Evolutionary conservation across 2,113 vertebrate species (phyloP), one percentile per base, ranked within the genome.

Genomic region (Ochotona curzoniae): DNA sequence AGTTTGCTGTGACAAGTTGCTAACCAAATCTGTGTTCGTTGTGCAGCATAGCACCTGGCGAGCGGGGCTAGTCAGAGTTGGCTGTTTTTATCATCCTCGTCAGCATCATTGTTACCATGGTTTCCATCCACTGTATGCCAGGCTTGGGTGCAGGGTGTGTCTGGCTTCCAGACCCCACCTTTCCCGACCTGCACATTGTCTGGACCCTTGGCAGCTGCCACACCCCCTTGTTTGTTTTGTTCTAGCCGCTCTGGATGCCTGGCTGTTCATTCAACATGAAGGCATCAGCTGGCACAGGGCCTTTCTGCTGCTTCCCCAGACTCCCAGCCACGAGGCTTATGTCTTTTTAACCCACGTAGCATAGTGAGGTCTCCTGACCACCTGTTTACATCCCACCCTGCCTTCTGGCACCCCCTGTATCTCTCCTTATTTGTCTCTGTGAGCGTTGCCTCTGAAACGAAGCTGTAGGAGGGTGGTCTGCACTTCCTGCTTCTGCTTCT

Each of bases 1-100:
- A 35, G 70, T 30, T 28, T 20, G 8, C 25, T 8, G 4, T 38
- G 38, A 10, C 63, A 64, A 67, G 51, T 26, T 21, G 49, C 15
- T 49, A 20, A 18, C 44, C 0, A n/a, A 49, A 28, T 38, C 10
- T 13, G 11, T 5, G 57, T 60, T 75, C n/a, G 0, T 2, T 44
- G 13, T 7, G 44, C 60, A 14, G 60, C 23, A 0, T 13, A 44
- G 87, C 60, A 20, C 9, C 47, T 25, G 30, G 44, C 61, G 25
- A 51, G 69, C 8, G 26, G 25, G 20, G 38, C 61, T 35, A 54
- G 26, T 26, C 44, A 32, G 2, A 1, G 54, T 18, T 30, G 8
- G 70, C 64, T 60, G 70, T 75, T 20, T 30, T 30, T 23, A 2
- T 17, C 70, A 18, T 25, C 64, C 0, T 4, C 4, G 0, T 57